A percentile compares a stretch with the other conserved stretches of the same genome.
These are phyloP conservation scores for Esox lucius DNA, from an alignment of 2,797 vertebrate genomes.

Conservation along the genomic window DNA sequence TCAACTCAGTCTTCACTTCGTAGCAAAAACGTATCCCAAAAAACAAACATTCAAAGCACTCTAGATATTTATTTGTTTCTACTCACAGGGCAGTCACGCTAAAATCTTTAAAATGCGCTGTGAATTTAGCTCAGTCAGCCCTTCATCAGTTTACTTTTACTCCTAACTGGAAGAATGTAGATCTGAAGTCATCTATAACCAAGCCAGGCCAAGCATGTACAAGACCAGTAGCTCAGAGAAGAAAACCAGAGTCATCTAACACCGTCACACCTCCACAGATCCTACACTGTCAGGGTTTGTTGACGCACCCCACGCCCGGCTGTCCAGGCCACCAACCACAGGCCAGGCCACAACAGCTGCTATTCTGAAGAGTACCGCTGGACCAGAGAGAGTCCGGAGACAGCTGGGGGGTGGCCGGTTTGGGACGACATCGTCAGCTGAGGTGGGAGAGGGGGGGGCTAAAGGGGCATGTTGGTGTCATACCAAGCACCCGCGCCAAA, in stretches of 20 bases:
- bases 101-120: neutral
- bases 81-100: neutral
- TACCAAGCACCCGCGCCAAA: neutral
- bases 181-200: neutral
- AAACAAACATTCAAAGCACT: neutral
- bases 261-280: neutral
- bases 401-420: neutral
- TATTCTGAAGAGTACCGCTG: neutral
- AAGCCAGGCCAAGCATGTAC: neutral
- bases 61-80: neutral
- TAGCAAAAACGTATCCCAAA: neutral
- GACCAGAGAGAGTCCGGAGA: neutral
- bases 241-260: conserved; percentile 24
- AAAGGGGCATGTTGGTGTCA: neutral
- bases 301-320: neutral
- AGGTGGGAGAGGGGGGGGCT: conserved; percentile 1
- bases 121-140: neutral
- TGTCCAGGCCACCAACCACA: neutral
- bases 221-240: neutral
- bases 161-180: neutral
- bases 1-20: neutral
- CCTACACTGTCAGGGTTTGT: neutral
- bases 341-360: neutral
- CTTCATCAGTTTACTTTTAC: neutral
- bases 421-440: neutral